These are phyloP conservation scores for Antennarius striatus DNA, from an alignment of 2,113 vertebrate species.

Conservation along the genomic window DNA sequence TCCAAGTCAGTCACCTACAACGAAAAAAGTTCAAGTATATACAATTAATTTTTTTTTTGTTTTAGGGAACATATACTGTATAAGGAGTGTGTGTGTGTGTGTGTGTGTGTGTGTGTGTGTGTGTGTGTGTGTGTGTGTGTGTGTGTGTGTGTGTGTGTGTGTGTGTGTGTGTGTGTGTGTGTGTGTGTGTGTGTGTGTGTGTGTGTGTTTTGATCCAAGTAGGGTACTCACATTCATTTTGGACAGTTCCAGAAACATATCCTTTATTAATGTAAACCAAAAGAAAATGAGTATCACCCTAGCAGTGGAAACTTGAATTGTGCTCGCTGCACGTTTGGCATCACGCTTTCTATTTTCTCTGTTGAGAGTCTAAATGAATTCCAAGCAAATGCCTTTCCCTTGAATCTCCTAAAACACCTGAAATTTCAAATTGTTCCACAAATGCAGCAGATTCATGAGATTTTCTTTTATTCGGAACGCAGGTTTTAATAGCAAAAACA, in stretches of 20 bases:
- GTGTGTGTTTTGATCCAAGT: neutral
- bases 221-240: conserved; percentile 60
- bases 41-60: no score
- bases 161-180: conserved; percentile 38
- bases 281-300: conserved; percentile 74
- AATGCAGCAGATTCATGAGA: neutral
- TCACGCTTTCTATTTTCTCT: conserved; percentile 59
- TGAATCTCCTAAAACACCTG: conserved; percentile 62
- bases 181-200: neutral
- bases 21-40: no score
- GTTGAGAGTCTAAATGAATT: conserved; percentile 63
- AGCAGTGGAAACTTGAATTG: conserved; percentile 64
- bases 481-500: neutral
- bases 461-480: neutral
- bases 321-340: conserved; percentile 45
- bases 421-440: neutral
- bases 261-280: conserved; percentile 65
- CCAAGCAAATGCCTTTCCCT: conserved; percentile 69
- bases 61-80: no score
- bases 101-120: no score
- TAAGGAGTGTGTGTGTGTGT: no score
- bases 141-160: no score
- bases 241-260: conserved; percentile 67
- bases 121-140: no score
- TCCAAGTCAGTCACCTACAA: conserved; percentile 72